A percentile compares a stretch with the other conserved stretches of the same genome.
These are phyloP conservation scores for Sitta carolinensis DNA, from an alignment of 2,797 vertebrate genomes.

Conservation along the genomic window DNA sequence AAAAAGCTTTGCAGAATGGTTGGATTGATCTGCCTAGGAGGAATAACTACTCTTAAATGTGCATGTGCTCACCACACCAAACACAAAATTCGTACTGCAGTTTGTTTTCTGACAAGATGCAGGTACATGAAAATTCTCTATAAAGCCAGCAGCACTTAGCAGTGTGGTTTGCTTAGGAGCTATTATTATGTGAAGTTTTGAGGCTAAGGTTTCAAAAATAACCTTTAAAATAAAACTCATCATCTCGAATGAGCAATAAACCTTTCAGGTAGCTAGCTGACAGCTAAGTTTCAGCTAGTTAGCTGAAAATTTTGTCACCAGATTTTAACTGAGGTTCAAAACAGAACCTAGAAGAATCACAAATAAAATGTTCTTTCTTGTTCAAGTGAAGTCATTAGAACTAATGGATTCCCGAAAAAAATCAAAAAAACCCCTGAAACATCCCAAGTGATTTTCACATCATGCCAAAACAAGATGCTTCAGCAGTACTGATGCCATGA, in stretches of 20 bases:
- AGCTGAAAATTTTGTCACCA: background rate
- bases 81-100: background rate
- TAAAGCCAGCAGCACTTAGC: background rate
- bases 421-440: background rate
- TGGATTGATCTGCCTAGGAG: background rate
- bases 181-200: background rate
- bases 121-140: background rate
- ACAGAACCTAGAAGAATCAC: background rate
- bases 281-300: background rate
- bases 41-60: background rate
- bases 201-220: background rate
- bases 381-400: background rate
- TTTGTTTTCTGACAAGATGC: background rate
- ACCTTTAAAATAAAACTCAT: background rate
- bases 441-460: constrained; percentile 13
- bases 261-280: background rate
- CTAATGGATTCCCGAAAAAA: background rate
- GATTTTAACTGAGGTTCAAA: background rate
- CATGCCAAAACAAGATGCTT: constrained; percentile 37
- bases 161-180: background rate
- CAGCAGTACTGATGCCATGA: constrained; percentile 30
- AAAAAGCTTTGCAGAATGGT: background rate
- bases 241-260: background rate
- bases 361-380: background rate
- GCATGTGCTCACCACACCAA: background rate